phyloP scores from a whole-genome alignment of 2,113 vertebrate species.

The Kryptolebias marmoratus region DNA sequence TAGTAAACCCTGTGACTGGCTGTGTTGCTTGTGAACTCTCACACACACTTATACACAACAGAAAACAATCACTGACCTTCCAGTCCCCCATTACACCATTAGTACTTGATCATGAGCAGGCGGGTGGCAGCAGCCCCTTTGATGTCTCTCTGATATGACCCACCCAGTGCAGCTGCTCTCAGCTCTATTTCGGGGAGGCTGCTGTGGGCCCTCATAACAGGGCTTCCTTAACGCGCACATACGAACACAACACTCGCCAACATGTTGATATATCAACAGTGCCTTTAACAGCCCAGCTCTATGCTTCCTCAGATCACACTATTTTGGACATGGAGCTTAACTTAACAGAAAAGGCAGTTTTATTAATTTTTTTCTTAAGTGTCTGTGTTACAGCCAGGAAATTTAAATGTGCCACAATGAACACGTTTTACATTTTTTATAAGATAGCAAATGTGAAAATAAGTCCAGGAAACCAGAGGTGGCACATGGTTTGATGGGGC shows the following conservation, averaged over 20 bases:
- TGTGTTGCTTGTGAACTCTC: constrained; percentile 19
- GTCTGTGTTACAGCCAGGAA: neutral
- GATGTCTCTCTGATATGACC: constrained; percentile 76
- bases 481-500: too few species aligned
- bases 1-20: constrained; percentile 23
- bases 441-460: neutral
- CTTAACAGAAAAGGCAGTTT: constrained; percentile 8
- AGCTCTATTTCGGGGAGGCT: constrained; percentile 79
- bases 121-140: constrained; percentile 66
- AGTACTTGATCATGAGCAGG: constrained; percentile 75
- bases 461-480: neutral
- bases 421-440: neutral
- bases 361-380: constrained; percentile 7
- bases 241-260: constrained; percentile 49
- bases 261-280: constrained; percentile 36
- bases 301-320: constrained; percentile 17
- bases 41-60: constrained; percentile 30
- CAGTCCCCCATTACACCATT: constrained; percentile 75
- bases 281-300: constrained; percentile 18
- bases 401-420: neutral
- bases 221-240: constrained; percentile 66
- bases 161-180: constrained; percentile 79
- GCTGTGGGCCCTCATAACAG: constrained; percentile 61
- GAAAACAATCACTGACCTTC: constrained; percentile 83
- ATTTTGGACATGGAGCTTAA: constrained; percentile 11